Percentiles rank a stretch among this genome's conserved stretches.
Conservation (phyloP, 2,113 vertebrate species). For the Chiloscyllium plagiosum region DNA sequence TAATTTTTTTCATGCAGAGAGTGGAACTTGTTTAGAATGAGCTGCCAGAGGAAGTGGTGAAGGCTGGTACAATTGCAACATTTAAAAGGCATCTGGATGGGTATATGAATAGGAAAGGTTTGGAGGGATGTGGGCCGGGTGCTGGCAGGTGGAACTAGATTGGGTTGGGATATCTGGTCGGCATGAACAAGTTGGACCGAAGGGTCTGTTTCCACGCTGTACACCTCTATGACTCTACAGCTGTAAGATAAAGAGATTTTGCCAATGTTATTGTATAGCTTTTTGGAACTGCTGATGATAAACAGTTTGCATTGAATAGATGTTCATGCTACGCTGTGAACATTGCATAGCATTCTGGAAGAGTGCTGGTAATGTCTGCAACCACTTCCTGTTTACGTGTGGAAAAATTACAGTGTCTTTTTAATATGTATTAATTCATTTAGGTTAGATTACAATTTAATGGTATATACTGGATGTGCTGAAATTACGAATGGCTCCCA, state of each 20-base stretch:
- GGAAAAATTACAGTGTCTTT: neutral
- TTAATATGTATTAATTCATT: conserved; percentile 6
- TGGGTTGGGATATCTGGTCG: too few relatives aligned
- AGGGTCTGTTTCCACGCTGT: too few relatives aligned
- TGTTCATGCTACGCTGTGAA: neutral
- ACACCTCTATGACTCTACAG: too few relatives aligned
- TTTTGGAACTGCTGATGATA: neutral
- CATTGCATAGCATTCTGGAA: neutral
- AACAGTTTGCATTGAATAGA: neutral
- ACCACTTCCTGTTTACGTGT: neutral
- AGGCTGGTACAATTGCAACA: too few relatives aligned
- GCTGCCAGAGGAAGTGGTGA: too few relatives aligned
- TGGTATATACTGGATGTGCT: neutral
- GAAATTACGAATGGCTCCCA: neutral
- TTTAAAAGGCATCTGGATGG: too few relatives aligned
- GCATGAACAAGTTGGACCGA: too few relatives aligned
- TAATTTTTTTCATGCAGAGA: too few relatives aligned
- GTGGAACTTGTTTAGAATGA: too few relatives aligned
- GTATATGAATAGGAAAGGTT: too few relatives aligned
- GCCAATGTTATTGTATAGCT: neutral
- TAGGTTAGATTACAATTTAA: neutral
- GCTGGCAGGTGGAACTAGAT: too few relatives aligned
- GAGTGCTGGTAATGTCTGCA: neutral
- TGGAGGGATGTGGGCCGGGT: too few relatives aligned
- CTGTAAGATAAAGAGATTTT: neutral